Evolutionary conservation across 2,113 vertebrate species (phyloP), one percentile per base, ranked within the genome.

Genomic region (Vimba vimba): DNA sequence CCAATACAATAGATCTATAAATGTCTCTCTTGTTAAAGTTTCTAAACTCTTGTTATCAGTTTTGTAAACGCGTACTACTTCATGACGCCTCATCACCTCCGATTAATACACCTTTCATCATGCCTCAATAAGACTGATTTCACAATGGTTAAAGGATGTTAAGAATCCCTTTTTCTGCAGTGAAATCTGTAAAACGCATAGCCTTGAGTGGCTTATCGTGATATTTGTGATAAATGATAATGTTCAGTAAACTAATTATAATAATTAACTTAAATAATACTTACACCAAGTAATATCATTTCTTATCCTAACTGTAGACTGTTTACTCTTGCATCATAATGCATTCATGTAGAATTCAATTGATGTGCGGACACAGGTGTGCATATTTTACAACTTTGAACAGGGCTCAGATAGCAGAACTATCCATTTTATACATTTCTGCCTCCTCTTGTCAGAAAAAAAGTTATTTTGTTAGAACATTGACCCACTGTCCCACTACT

Each of bases 21-120:
- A 39, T 39, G 33, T 68, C 25, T 66, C 66, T 68, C 6, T 36
- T 0, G 11, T 25, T 55, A 6, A 64, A 15, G 25, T 30, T 30
- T 7, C 27, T 66, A 30, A 30, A 30, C 62, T 30, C 13, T 30
- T 66, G 7, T 33, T 33, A 6, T 71, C 33, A n/a, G 36, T 45
- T 73, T 73, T 73, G 21, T 50, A 68, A 82, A 30, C 39, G 64
- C 12, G 2, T 2, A 79, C 39, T 43, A 43, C 6, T n/a, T 39
- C 55, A 64, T 39, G 59, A 45, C 13, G 10, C 15, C 4, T 47
- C 8, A 33, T 64, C 25, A 66, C 25, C 43, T 68, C 60, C 21
- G n/a, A 81, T 68, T 27, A 10, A 82, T 82, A 50, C 47, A 66
- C 21, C 13, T 25, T 45, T 82, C 43, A 68, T 82, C 43, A 33